phyloP scores from a whole-genome alignment of 2,113 vertebrate species.

The human (Homo sapiens) region DNA sequence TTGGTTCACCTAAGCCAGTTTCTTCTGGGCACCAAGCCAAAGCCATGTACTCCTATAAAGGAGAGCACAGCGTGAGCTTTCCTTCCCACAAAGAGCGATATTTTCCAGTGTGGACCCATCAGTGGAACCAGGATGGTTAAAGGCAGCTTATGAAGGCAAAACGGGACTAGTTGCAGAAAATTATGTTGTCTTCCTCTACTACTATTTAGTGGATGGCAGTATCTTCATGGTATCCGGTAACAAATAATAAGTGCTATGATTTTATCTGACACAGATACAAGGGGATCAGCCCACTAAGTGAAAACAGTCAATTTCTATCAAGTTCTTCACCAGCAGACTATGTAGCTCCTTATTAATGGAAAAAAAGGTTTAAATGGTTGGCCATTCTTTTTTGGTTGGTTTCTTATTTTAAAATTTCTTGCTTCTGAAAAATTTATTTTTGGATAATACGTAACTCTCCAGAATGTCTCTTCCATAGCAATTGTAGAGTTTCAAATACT shows the following conservation, averaged over 20 bases:
- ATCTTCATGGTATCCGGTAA: constrained; percentile 96
- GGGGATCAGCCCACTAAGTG: constrained; percentile 77
- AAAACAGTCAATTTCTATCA: constrained; percentile 77
- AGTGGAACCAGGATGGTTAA: constrained; percentile 96
- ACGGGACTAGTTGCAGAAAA: constrained; percentile 96
- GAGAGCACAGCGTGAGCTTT: too few species aligned
- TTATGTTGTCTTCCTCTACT: constrained; percentile 95
- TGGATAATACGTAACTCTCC: constrained; percentile 29
- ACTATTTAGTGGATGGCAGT: constrained; percentile 79
- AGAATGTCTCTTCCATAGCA: constrained; percentile 43
- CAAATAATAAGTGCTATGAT: constrained; percentile 83
- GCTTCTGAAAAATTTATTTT: constrained; percentile 69
- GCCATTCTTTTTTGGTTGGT: constrained; percentile 70
- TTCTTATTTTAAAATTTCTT: constrained; percentile 74
- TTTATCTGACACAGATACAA: constrained; percentile 88
- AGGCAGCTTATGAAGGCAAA: constrained; percentile 95
- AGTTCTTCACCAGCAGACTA: constrained; percentile 78
- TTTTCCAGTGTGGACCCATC: constrained; percentile 93
- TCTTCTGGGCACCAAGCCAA: constrained; percentile 78
- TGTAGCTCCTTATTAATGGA: constrained; percentile 67
- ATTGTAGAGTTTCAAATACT: constrained; percentile 60
- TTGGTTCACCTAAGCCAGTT: constrained; percentile 87
- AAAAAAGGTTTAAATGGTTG: constrained; percentile 73
- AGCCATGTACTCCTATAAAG: too few species aligned
- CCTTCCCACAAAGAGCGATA: constrained; percentile 90